Evolutionary conservation across 1,140 invertebrate genomes (phyloP).

Genomic region (Acromyrmex charruanus): DNA sequence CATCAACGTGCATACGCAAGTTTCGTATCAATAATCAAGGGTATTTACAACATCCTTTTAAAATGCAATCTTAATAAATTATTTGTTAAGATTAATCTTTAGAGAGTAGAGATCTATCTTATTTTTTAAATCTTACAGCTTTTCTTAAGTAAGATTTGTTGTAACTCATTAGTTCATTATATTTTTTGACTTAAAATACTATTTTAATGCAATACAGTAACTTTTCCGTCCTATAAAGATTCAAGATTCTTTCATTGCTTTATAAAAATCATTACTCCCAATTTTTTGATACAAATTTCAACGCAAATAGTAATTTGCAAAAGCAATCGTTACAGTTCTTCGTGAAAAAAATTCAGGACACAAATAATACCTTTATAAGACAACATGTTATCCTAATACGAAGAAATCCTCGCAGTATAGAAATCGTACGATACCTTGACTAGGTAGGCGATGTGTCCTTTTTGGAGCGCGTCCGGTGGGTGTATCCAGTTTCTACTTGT

Average conservation of each 20-base stretch:
- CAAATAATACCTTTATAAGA: not conserved
- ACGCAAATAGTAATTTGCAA: not conserved
- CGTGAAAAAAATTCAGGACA: not conserved
- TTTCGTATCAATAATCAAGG: not conserved
- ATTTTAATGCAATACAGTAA: no score
- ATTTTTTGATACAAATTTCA: not conserved
- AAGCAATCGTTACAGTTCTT: not conserved
- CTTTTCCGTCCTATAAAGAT: no score
- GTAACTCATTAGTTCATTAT: no score
- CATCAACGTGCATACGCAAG: not conserved
- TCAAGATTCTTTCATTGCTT: not conserved
- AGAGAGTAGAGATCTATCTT: no score
- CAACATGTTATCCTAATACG: not conserved
- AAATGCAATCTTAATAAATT: conserved; percentile 7
- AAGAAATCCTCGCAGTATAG: not conserved
- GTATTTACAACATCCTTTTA: not conserved
- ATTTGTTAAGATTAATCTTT: not conserved
- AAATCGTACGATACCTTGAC: conserved; percentile 93
- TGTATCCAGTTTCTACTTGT: conserved; percentile 95
- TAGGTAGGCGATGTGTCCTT: conserved; percentile 98
- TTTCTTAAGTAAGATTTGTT: no score
- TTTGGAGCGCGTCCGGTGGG: conserved; percentile 96
- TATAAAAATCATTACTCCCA: not conserved
- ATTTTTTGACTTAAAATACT: no score
- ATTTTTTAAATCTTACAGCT: no score